Conservation (phyloP, 2,797 vertebrate species). For the Enteromius radiatus region DNA sequence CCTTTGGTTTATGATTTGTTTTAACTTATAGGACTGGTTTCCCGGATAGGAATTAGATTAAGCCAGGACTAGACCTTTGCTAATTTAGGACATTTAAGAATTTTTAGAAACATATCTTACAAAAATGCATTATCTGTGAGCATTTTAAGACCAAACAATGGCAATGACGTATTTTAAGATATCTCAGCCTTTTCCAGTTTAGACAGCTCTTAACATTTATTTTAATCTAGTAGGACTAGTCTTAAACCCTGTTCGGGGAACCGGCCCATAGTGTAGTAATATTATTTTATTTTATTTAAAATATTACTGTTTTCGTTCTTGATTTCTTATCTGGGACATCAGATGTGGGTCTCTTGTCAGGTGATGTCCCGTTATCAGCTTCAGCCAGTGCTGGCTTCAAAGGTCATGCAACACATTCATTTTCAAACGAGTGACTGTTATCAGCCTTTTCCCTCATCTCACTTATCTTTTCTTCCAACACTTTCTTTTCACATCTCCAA, state of each 20-base stretch:
- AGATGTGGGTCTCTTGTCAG: conserved; percentile 69
- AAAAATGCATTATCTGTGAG: no score
- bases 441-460: conserved; percentile 5
- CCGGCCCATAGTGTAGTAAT: not conserved
- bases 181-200: no score
- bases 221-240: no score
- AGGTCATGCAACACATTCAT: not conserved
- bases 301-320: conserved; percentile 27
- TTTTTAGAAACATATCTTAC: no score
- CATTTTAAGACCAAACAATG: no score
- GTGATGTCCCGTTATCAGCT: conserved; percentile 61
- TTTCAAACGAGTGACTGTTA: not conserved
- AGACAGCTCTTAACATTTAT: no score
- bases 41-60: no score
- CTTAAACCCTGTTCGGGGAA: no score
- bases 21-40: no score
- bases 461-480: conserved; percentile 3
- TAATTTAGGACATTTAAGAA: no score
- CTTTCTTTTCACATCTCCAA: not conserved
- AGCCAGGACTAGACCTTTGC: no score
- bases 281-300: not conserved
- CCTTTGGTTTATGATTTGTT: not conserved
- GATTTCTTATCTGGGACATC: conserved; percentile 43
- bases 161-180: no score
- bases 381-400: conserved; percentile 20